phyloP scores from a whole-genome alignment of 2,888 invertebrate genomes.

The Pachliopta kotzebuea region DNA sequence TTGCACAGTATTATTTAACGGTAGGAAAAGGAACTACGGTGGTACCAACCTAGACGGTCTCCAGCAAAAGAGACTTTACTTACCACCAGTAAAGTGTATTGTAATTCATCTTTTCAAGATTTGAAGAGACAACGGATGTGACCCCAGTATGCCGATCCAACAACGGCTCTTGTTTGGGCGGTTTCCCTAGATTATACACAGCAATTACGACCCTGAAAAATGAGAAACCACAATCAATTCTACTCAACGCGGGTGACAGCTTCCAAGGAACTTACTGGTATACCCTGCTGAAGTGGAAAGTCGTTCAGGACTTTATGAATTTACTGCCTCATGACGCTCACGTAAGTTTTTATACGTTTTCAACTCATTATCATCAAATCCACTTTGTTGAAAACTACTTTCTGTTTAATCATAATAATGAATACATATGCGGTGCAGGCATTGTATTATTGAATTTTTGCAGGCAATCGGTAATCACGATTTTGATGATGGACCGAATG shows the following conservation, averaged over 20 bases:
- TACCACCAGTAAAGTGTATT: too few relatives aligned
- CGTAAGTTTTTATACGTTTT: slow-evolving; percentile 70
- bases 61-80: too few relatives aligned
- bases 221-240: slow-evolving; percentile 80
- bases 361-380: too few relatives aligned
- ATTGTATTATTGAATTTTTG: slow-evolving; percentile 23
- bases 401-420: too few relatives aligned
- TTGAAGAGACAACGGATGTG: slow-evolving; percentile 78
- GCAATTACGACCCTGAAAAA: slow-evolving; percentile 71
- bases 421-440: too few relatives aligned
- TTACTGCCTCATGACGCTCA: slow-evolving; percentile 87
- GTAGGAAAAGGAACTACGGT: too few relatives aligned
- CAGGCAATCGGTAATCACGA: slow-evolving; percentile 94
- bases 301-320: slow-evolving; percentile 88
- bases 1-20: too few relatives aligned
- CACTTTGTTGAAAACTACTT: too few relatives aligned
- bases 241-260: slow-evolving; percentile 91
- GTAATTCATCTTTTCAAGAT: slow-evolving; percentile 69
- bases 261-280: slow-evolving; percentile 94
- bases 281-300: slow-evolving; percentile 86
- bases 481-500: slow-evolving; percentile 88
- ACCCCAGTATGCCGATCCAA: slow-evolving; percentile 72
- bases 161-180: slow-evolving; percentile 83
- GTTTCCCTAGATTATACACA: slow-evolving; percentile 83
- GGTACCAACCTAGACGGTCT: too few relatives aligned